phyloP scores from a whole-genome alignment of 2,888 invertebrate genomes.

The Agonopterix subpropinquella region DNA sequence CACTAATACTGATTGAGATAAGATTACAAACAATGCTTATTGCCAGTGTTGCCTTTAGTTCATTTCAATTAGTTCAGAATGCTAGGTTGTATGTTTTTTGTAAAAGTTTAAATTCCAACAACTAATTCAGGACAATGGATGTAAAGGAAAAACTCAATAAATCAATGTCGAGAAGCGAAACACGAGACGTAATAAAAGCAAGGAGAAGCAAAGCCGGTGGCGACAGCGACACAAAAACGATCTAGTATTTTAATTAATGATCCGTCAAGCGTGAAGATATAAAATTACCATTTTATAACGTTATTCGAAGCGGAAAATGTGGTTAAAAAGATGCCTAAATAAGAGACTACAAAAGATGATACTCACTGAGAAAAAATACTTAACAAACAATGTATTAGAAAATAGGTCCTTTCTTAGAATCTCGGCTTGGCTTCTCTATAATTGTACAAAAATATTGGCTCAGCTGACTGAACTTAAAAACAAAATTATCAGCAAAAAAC shows the following conservation, averaged over 20 bases:
- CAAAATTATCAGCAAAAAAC: conserved; percentile 46
- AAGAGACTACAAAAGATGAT: neutral
- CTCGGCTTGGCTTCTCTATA: neutral
- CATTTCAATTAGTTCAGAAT: too few relatives aligned
- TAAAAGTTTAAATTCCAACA: conserved; percentile 17
- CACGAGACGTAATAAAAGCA: conserved; percentile 23
- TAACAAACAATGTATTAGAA: neutral
- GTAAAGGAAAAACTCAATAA: conserved; percentile 15
- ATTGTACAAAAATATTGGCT: conserved; percentile 20
- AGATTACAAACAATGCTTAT: conserved; percentile 26
- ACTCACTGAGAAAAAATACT: neutral
- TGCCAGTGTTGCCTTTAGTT: conserved; percentile 9
- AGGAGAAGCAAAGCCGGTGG: conserved; percentile 10
- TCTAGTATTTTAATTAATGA: conserved; percentile 26
- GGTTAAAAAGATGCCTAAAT: neutral
- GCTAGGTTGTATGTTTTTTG: too few relatives aligned
- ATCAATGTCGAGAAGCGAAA: conserved; percentile 21
- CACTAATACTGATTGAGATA: conserved; percentile 57
- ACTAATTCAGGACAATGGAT: conserved; percentile 4
- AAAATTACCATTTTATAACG: neutral
- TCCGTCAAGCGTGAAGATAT: conserved; percentile 12
- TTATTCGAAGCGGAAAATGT: neutral
- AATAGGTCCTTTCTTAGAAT: neutral
- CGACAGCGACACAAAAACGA: conserved; percentile 17
- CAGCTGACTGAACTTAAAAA: conserved; percentile 56